Evolutionary conservation across 2,888 invertebrate species (phyloP).

Genomic region (Hypena proboscidalis): DNA sequence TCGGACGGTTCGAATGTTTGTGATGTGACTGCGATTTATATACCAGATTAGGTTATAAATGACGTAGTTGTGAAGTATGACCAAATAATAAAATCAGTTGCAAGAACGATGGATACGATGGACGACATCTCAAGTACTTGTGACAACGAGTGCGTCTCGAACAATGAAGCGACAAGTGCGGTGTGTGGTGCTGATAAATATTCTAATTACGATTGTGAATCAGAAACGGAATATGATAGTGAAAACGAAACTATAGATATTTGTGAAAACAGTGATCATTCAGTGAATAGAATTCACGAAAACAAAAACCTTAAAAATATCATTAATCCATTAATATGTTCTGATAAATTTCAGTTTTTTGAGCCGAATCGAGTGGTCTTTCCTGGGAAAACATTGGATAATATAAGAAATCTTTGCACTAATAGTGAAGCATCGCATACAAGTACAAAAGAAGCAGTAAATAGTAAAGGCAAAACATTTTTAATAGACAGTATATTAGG

Average conservation of each 20-base stretch:
- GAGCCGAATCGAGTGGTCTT: slow-evolving; percentile 57
- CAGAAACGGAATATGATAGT: slow-evolving; percentile 73
- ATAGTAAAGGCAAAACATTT: slow-evolving; percentile 80
- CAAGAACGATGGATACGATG: slow-evolving; percentile 60
- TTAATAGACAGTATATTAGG: slow-evolving; percentile 85
- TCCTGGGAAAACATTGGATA: slow-evolving; percentile 55
- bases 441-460: slow-evolving; percentile 51
- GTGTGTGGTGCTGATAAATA: slow-evolving; percentile 52
- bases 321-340: slow-evolving; percentile 46
- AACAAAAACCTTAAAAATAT: slow-evolving; percentile 44
- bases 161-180: slow-evolving; percentile 40
- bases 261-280: slow-evolving; percentile 74
- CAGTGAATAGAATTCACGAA: slow-evolving; percentile 41
- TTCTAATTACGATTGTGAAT: slow-evolving; percentile 60
- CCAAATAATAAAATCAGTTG: slow-evolving; percentile 4
- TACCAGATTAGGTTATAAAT: slow-evolving; percentile 8
- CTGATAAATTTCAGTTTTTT: slow-evolving; percentile 58
- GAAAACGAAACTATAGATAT: slow-evolving; percentile 81
- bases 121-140: slow-evolving; percentile 79
- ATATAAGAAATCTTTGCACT: slow-evolving; percentile 49
- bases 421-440: slow-evolving; percentile 49
- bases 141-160: slow-evolving; percentile 57
- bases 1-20: slow-evolving; percentile 24
- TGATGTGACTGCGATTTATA: slow-evolving; percentile 18
- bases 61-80: slow-evolving; percentile 5